phyloP scores from a whole-genome alignment of 2,888 invertebrate species.

The Drosophila parthenogenetica region DNA sequence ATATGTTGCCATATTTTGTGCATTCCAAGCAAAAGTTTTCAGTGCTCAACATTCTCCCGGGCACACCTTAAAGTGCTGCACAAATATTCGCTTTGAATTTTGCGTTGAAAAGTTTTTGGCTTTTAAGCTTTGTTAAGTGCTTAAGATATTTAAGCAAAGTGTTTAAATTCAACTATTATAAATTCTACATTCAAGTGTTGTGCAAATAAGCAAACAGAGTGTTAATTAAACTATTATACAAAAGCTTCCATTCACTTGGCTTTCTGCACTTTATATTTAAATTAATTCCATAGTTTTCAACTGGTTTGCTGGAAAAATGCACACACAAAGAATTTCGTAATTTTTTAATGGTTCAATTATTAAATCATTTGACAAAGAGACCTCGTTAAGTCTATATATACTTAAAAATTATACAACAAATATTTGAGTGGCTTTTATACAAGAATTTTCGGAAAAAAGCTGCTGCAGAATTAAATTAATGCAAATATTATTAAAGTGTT shows the following conservation, averaged over 20 bases:
- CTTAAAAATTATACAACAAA: no score
- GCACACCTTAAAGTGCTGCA: constrained; percentile 54
- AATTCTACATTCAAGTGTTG: constrained; percentile 35
- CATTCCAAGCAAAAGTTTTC: constrained; percentile 22
- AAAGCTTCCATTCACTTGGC: constrained; percentile 8
- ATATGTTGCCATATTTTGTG: constrained; percentile 36
- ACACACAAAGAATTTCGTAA: no score
- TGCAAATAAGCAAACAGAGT: constrained; percentile 43
- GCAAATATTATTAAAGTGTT: no score
- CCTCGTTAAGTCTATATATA: no score
- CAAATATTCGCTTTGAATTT: constrained; percentile 47
- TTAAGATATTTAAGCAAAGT: constrained; percentile 26
- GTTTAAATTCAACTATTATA: constrained; percentile 40
- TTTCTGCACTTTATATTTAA: not conserved
- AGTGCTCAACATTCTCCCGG: constrained; percentile 20
- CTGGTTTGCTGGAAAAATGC: no score
- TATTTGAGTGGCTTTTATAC: no score
- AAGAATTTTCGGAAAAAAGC: no score
- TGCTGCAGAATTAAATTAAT: no score
- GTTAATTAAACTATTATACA: constrained; percentile 32
- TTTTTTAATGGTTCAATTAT: no score
- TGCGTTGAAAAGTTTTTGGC: constrained; percentile 30
- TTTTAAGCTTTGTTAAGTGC: constrained; percentile 18
- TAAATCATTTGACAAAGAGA: no score
- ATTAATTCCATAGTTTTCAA: no score